These are phyloP conservation scores for Hypocryptadius cinnamomeus DNA, from an alignment of 2,113 vertebrate genomes.

Conservation along the genomic window DNA sequence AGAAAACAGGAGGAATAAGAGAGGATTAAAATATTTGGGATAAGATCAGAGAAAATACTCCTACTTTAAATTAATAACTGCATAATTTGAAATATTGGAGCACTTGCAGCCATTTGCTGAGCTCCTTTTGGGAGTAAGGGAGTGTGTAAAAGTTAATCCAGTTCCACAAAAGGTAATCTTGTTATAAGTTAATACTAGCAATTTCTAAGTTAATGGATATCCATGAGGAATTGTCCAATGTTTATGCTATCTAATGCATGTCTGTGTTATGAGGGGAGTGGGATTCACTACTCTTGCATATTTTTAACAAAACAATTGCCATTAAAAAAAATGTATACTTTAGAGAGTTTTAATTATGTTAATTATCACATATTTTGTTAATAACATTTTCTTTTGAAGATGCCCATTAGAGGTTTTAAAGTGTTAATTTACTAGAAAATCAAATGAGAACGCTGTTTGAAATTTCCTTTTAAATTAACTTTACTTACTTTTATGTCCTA, in stretches of 20 bases:
- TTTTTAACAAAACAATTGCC: constrained; percentile 40
- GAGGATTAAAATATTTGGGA: background rate
- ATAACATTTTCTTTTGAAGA: constrained; percentile 68
- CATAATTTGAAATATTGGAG: background rate
- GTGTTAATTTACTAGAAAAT: constrained; percentile 65
- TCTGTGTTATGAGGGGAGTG: background rate
- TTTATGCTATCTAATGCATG: background rate
- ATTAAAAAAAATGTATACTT: constrained; percentile 32
- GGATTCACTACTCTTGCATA: constrained; percentile 19
- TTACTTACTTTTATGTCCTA: constrained; percentile 67
- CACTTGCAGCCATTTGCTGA: background rate
- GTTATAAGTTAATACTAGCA: background rate
- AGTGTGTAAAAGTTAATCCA: constrained; percentile 4
- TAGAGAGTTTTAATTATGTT: constrained; percentile 60
- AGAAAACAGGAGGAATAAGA: background rate
- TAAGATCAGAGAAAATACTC: background rate
- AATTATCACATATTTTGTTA: constrained; percentile 69
- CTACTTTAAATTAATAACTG: background rate
- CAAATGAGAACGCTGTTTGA: constrained; percentile 56
- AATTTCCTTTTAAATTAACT: constrained; percentile 70
- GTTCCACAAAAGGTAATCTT: constrained; percentile 13
- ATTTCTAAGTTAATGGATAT: background rate
- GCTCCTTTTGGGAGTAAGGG: background rate
- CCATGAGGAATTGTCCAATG: constrained; percentile 24
- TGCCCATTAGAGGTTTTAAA: constrained; percentile 64